Percentiles rank a stretch among this genome's conserved stretches.
phyloP scores from a whole-genome alignment of 2,113 vertebrate genomes.

The Oryzias woworae region DNA sequence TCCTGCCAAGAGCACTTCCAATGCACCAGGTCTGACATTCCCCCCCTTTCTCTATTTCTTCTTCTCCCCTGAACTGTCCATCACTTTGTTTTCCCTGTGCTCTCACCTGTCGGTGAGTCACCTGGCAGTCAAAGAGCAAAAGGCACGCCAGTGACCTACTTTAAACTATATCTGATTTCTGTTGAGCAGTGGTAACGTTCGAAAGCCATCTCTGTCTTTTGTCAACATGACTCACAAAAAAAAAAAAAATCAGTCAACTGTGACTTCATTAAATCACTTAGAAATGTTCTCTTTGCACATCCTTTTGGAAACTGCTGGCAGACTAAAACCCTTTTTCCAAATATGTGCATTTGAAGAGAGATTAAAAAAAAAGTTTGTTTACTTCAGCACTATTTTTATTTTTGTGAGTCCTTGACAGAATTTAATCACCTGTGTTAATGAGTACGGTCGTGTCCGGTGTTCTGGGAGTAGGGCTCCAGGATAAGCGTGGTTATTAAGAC shows the following conservation, averaged over 20 bases:
- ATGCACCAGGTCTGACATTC: conserved; percentile 62
- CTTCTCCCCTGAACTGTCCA: conserved; percentile 24
- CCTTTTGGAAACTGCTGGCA: no score
- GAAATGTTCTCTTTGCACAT: not conserved
- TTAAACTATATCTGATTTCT: conserved; percentile 22
- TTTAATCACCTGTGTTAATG: conserved; percentile 60
- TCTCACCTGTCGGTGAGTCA: conserved; percentile 21
- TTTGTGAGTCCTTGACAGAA: conserved; percentile 15
- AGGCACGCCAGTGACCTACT: conserved; percentile 11
- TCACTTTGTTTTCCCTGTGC: conserved; percentile 13
- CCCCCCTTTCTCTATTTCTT: conserved; percentile 45
- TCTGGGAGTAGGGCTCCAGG: conserved; percentile 47
- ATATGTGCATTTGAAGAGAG: no score
- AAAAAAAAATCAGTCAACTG: conserved; percentile 1
- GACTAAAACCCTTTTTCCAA: no score
- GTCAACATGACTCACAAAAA: conserved; percentile 1
- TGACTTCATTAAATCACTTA: not conserved
- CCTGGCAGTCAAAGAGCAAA: conserved; percentile 15
- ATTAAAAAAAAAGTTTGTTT: no score
- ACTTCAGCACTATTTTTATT: not conserved
- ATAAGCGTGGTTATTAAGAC: conserved; percentile 38
- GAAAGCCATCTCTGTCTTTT: not conserved
- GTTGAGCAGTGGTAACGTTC: conserved; percentile 16
- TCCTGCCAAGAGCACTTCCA: conserved; percentile 67
- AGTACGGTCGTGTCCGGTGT: conserved; percentile 54